A percentile compares a stretch with the other conserved stretches of the same genome.
Conservation (phyloP, 2,113 vertebrate species). For the Urocolius indicus region DNA sequence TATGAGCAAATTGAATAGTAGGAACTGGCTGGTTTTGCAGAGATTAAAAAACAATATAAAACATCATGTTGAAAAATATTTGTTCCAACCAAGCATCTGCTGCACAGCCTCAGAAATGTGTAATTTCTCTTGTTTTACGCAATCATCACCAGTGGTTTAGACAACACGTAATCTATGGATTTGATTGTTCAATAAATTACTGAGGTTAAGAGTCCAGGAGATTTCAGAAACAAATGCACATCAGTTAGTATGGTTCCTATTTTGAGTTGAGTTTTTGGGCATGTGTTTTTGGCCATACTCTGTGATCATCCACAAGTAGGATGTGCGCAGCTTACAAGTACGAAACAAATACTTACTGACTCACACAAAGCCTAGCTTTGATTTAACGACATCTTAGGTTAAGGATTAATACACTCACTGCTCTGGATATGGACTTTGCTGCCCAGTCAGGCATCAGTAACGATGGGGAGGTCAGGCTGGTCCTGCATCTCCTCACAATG, state of each 20-base stretch:
- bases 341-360: not conserved
- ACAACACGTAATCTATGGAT: not conserved
- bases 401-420: not conserved
- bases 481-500: not conserved
- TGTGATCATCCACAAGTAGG: not conserved
- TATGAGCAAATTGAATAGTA: not conserved
- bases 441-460: not conserved
- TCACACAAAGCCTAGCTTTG: not conserved
- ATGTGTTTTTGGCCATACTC: not conserved
- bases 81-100: not conserved
- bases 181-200: not conserved
- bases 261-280: not conserved
- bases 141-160: not conserved
- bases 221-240: not conserved
- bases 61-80: not conserved
- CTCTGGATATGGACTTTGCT: not conserved
- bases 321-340: not conserved
- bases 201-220: not conserved
- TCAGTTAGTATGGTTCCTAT: not conserved
- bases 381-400: not conserved
- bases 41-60: not conserved
- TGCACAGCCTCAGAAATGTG: not conserved
- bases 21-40: not conserved
- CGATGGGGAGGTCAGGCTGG: not conserved
- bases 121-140: not conserved